Evolutionary conservation across 2,888 invertebrate genomes (phyloP), one percentile per base, ranked within the genome.

Genomic region (Stramonita haemastoma): DNA sequence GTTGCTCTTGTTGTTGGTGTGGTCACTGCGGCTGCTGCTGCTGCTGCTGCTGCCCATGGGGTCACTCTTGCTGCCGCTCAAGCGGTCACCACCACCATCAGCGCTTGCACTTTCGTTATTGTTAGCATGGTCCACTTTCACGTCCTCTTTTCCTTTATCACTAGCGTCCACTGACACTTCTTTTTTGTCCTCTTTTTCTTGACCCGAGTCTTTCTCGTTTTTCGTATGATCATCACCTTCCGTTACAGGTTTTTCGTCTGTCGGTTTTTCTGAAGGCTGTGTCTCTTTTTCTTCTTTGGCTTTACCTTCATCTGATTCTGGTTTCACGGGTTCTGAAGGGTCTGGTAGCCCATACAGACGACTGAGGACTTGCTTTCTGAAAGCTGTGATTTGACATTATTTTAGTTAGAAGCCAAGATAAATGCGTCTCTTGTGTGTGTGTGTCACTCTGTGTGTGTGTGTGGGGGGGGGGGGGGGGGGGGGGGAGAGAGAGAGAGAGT

Each of bases 251-350:
- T 8, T 26, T 2, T 70, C 84, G 84, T 84, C 60, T 86, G 36
- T 87, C 88, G n/a, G 22, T 77, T 85, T 29, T 26, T 84, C 79
- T 70, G 70, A 36, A n/a, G 57, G 57, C 11, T 88, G 60, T 56
- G 36, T n/a, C 81, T 87, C 77, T 56, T 56, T 83, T 77, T 0
- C 56, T 66, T 46, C 86, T 86, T 86, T 66, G 36, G 87, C 56
- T 84, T 86, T 86, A 13, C 73, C 86, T 36, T 85, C 86, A 66
- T 85, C 56, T 60, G n/a, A 66, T 73, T 91, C 90, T 46, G 70
- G 79, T 19, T 66, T 70, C 17, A 15, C 70, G 0, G 70, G 13
- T 17, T 70, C 86, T n/a, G 86, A 57, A 15, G 70, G 73, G 19
- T 87, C 66, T 22, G 87, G 73, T 15, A 87, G 15, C n/a, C 87